A percentile compares a stretch with the other conserved stretches of the same genome.
These are phyloP conservation scores for Cepaea hortensis DNA, from an alignment of 2,888 invertebrate genomes.

Conservation along the genomic window DNA sequence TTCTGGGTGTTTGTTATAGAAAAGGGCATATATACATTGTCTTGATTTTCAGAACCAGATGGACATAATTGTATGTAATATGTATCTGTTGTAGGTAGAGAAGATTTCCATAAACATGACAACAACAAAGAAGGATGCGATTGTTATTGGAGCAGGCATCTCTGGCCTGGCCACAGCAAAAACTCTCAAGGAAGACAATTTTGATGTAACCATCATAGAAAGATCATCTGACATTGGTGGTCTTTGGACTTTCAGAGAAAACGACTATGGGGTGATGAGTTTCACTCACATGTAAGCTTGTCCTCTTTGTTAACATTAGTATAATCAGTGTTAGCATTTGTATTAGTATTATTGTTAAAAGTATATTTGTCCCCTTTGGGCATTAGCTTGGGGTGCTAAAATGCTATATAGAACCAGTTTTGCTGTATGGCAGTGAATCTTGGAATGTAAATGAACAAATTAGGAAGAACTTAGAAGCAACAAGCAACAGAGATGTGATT, in stretches of 20 bases:
- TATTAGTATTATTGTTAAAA: not conserved
- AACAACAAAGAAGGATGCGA: constrained; percentile 55
- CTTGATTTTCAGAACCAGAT: no score
- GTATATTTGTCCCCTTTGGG: no score
- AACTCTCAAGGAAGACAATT: constrained; percentile 67
- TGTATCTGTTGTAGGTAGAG: not conserved
- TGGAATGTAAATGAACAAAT: no score
- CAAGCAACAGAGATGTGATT: no score
- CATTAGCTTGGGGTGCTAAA: no score
- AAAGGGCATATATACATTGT: no score
- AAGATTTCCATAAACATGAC: not conserved
- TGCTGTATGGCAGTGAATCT: no score
- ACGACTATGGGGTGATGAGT: constrained; percentile 74
- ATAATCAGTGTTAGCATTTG: constrained; percentile 23
- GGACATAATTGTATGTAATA: not conserved
- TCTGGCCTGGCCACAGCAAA: constrained; percentile 70
- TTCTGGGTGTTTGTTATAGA: no score
- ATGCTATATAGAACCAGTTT: no score
- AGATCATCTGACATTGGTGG: constrained; percentile 72
- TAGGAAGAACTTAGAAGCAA: no score
- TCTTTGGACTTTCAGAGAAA: constrained; percentile 71
- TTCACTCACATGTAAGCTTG: constrained; percentile 73
- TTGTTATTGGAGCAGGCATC: constrained; percentile 71
- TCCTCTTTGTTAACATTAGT: not conserved
- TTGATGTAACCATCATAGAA: constrained; percentile 68